Evolutionary conservation across 2,113 vertebrate genomes (phyloP), one percentile per base, ranked within the genome.

Genomic region (Paedocypris sp.): DNA sequence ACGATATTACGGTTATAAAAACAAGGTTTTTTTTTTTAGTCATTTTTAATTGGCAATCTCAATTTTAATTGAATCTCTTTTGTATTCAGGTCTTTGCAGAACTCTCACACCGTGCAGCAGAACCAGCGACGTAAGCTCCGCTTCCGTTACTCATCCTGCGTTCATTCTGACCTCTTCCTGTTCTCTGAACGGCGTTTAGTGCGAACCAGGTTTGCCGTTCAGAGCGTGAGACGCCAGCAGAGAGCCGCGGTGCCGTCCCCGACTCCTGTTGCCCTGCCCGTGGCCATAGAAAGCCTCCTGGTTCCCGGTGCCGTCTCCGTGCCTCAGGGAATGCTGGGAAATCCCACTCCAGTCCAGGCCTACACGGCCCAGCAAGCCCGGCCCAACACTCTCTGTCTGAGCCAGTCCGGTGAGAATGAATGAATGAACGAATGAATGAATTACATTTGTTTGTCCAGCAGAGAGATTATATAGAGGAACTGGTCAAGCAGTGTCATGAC

Each of bases 41-140:
- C n/a, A n/a, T n/a, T n/a, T n/a, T n/a, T n/a, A n/a, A n/a, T n/a
- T n/a, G n/a, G n/a, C n/a, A n/a, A n/a, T n/a, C n/a, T n/a, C n/a
- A n/a, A n/a, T n/a, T n/a, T n/a, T n/a, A n/a, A n/a, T n/a, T n/a
- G n/a, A n/a, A n/a, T n/a, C 4, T 50, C 1, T 43, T 0, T 57
- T 67, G 6, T 83, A 81, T 56, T 41, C 71, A 98, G 95, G 79
- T 94, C 87, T 57, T 82, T 97, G 85, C 93, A 98, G 73, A 93
- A 83, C 80, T 91, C 91, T 23, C 83, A 83, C 4, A 75, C 85
- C 39, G 81, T 93, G 85, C 87, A 78, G 71, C 82, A 79, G 65
- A 77, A 81, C 83, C 93, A 97, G 62, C 89, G 90, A 72, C 71
- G 95, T 97, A 85, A 85, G 91, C 88, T 48, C 59, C 10, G 10